phyloP scores from a whole-genome alignment of 2,113 vertebrate genomes.

The Ranitomeya imitator region DNA sequence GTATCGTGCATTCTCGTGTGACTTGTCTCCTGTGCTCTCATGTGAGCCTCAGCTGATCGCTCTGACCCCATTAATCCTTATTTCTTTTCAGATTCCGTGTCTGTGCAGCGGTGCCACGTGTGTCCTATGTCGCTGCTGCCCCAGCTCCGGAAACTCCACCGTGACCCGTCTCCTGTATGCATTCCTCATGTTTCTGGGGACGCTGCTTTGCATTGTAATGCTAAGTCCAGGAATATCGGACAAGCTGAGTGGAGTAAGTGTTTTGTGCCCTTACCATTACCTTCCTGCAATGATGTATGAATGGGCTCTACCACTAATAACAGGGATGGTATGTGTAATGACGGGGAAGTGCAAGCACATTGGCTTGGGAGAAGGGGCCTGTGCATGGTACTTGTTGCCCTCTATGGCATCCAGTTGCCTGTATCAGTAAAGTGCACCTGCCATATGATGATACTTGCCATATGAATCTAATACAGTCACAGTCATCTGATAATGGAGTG shows the following conservation, averaged over 20 bases:
- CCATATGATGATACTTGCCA: no score
- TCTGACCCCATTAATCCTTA: background rate
- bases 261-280: background rate
- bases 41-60: background rate
- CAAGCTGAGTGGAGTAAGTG: constrained; percentile 82
- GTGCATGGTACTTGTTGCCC: no score
- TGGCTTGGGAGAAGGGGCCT: no score
- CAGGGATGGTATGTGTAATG: background rate
- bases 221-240: constrained; percentile 78
- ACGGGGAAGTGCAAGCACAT: no score
- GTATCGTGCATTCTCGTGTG: background rate
- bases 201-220: constrained; percentile 84
- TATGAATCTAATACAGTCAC: no score
- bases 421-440: no score
- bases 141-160: constrained; percentile 82
- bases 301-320: no score
- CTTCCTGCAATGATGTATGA: background rate
- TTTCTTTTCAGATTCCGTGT: constrained; percentile 78
- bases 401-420: no score
- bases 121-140: constrained; percentile 84
- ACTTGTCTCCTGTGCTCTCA: background rate
- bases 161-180: constrained; percentile 89
- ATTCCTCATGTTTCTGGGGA: constrained; percentile 82
- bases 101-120: constrained; percentile 86
- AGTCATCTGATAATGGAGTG: no score